Evolutionary conservation across 2,113 vertebrate genomes (phyloP).

Genomic region (Pelobates fuscus): DNA sequence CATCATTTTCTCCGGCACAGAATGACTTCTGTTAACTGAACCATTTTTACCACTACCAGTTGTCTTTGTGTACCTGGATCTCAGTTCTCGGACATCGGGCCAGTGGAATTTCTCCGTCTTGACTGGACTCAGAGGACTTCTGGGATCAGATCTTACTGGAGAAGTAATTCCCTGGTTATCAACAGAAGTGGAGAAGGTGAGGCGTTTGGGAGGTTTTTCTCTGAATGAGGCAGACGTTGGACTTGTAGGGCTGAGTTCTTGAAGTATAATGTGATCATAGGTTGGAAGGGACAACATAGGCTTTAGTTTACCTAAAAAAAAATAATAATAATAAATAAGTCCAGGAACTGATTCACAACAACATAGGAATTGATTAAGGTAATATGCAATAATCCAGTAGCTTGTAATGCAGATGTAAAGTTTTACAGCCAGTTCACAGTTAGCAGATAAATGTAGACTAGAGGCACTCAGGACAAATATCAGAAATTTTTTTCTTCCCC

Average conservation of each 20-base stretch:
- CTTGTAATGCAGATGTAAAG: too few relatives aligned
- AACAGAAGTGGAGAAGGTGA: constrained; percentile 57
- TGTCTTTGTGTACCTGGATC: constrained; percentile 73
- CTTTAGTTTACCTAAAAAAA: constrained; percentile 68
- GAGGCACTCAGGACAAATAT: too few relatives aligned
- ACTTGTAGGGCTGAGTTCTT: constrained; percentile 56
- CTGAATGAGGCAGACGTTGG: background rate
- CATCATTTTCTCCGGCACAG: constrained; percentile 63
- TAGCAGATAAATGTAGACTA: too few relatives aligned
- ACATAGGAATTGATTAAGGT: too few relatives aligned
- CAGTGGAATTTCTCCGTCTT: constrained; percentile 76
- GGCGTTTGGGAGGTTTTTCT: constrained; percentile 46
- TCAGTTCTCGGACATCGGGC: constrained; percentile 86
- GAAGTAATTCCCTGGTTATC: constrained; percentile 53
- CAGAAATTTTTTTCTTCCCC: too few relatives aligned
- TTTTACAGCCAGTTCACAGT: too few relatives aligned
- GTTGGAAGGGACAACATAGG: constrained; percentile 58
- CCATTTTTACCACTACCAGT: constrained; percentile 32
- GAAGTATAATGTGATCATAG: constrained; percentile 62
- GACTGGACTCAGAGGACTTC: constrained; percentile 69
- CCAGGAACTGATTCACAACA: background rate
- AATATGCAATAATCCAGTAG: too few relatives aligned
- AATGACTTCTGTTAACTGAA: constrained; percentile 63
- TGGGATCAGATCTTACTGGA: constrained; percentile 37
- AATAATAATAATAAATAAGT: background rate